Evolutionary conservation across 2,113 vertebrate genomes (phyloP), one percentile per base, ranked within the genome.

Genomic region (Leuciscus idus): DNA sequence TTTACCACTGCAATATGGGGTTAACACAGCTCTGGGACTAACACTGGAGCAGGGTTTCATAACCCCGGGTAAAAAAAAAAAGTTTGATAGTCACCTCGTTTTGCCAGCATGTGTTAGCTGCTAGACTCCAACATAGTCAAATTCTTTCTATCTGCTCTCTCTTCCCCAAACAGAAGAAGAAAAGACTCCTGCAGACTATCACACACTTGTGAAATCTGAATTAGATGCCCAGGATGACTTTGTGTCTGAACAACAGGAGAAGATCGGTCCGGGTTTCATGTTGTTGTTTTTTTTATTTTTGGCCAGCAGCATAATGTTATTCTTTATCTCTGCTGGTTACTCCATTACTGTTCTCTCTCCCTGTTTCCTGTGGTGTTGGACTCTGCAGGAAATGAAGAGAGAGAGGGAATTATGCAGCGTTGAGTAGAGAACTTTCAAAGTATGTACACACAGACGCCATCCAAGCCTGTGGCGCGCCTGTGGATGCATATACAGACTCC

Each of bases 401-500:
- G 23, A 80, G 79, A 90, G 91, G 70, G 84, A 87, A 90, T 57
- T 73, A 73, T 73, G 46, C 66, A 72, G 81, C 23, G 7, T 73
- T 17, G 50, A 83, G 50, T 55, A 5, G 59, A 78, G 28, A 85
- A 70, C 26, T 85, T 68, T 83, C 48, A 55, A 83, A 91, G 70
- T 50, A 89, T 39, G 91, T 93, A 94, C 92, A 93, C 91, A 92
- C 90, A 89, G 76, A 52, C 70, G 7, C n/a, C 23, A 55, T 72
- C 66, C 68, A 61, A 85, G 59, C 83, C 48, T 64, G 36, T 84
- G 84, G 86, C 83, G 81, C 66, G 87, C 93, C 90, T 84, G 91
- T 87, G 93, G 93, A 94, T 86, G 90, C 91, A 94, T 89, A 88
- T 90, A 90, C 88, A 91, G 50, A 74, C 79, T 80, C 50, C 77